Conservation (phyloP, 2,113 vertebrate genomes). For the Centropus bengalensis region DNA sequence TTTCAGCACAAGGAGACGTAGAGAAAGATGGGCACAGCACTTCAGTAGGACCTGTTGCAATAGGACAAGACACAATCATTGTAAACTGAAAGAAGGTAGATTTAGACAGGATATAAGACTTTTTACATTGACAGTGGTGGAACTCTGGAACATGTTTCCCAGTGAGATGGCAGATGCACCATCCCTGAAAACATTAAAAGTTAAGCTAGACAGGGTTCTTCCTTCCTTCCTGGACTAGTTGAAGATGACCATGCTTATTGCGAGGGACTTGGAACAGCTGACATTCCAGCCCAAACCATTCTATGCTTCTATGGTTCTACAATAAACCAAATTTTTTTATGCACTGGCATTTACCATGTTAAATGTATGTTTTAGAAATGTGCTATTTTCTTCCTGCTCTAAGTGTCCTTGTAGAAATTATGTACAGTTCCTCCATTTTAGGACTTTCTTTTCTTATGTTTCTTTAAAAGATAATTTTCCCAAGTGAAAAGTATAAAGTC, state of each 20-base stretch:
- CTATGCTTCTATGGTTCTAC: background rate
- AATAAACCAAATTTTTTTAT: background rate
- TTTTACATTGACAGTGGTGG: background rate
- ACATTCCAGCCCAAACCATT: background rate
- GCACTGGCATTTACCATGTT: background rate
- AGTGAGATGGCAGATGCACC: background rate
- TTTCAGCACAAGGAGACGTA: background rate
- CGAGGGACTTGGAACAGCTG: too few species aligned
- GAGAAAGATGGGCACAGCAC: background rate
- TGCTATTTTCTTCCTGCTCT: background rate
- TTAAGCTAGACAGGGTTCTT: too few species aligned
- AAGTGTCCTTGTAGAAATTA: background rate
- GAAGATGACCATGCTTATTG: background rate
- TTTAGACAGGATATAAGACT: background rate
- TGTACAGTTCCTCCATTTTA: background rate
- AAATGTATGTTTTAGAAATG: background rate
- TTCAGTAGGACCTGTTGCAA: background rate
- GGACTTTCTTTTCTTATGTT: background rate
- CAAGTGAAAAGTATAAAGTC: background rate
- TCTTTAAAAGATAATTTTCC: background rate
- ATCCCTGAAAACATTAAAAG: background rate
- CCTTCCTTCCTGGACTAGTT: too few species aligned
- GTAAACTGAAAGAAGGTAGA: background rate
- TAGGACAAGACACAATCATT: background rate
- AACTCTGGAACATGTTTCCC: background rate